phyloP scores from a whole-genome alignment of 1,140 invertebrate genomes.

The Leptestheria dahalacensis region DNA sequence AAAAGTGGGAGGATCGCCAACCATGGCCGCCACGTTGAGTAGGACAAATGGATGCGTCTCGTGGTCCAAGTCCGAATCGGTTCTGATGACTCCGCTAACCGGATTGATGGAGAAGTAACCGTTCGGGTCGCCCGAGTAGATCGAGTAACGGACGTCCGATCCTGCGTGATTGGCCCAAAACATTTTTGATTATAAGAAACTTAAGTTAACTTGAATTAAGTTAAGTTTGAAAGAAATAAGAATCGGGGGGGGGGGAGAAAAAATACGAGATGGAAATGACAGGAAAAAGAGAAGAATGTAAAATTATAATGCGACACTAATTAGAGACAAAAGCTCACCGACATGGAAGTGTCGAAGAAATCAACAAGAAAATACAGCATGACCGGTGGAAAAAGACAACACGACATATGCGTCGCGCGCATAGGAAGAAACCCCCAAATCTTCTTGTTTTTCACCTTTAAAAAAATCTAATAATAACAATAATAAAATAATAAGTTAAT shows the following conservation, averaged over 20 bases:
- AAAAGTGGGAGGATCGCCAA: constrained; percentile 57
- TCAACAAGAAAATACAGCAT: background rate
- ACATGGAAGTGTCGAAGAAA: background rate
- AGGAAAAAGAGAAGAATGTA: too few relatives aligned
- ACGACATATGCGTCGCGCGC: too few relatives aligned
- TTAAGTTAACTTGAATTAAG: too few relatives aligned
- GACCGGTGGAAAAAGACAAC: background rate
- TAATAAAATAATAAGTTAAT: too few relatives aligned
- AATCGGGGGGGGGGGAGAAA: background rate
- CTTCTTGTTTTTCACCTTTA: too few relatives aligned
- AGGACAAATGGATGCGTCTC: constrained; percentile 53
- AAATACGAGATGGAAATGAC: too few relatives aligned
- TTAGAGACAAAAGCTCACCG: background rate
- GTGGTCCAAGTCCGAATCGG: constrained; percentile 61
- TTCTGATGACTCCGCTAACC: constrained; percentile 56
- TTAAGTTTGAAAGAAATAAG: too few relatives aligned
- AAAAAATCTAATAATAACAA: too few relatives aligned
- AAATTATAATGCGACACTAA: too few relatives aligned
- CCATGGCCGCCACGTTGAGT: constrained; percentile 67
- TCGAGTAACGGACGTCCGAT: constrained; percentile 51
- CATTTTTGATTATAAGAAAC: background rate
- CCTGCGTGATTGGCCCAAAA: background rate
- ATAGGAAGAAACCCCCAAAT: too few relatives aligned
- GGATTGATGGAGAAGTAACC: constrained; percentile 67
- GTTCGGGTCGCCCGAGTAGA: constrained; percentile 64